phyloP scores from a whole-genome alignment of 23 tunicate genomes.

The Trididemnum nubilum region DNA sequence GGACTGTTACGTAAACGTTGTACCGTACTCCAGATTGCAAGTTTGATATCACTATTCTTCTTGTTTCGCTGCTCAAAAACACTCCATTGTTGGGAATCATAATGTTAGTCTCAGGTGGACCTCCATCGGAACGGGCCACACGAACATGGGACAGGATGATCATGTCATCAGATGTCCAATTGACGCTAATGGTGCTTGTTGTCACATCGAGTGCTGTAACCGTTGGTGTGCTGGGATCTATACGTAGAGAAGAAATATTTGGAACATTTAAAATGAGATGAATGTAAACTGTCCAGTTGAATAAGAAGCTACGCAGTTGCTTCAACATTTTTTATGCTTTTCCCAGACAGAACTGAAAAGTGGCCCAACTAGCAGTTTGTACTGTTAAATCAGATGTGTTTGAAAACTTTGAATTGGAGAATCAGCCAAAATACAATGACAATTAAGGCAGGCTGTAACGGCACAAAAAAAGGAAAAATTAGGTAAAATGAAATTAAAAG shows the following conservation, averaged over 20 bases:
- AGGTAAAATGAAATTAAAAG: too few species aligned
- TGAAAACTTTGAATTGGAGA: not conserved
- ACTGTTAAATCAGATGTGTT: not conserved
- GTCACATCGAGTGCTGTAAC: not conserved
- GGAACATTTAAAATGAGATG: not conserved
- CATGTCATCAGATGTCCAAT: not conserved
- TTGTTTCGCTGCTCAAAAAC: not conserved
- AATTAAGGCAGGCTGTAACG: too few species aligned
- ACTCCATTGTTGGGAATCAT: not conserved
- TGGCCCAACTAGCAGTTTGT: too few species aligned
- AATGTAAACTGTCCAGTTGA: too few species aligned
- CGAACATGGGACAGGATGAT: not conserved
- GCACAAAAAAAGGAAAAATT: too few species aligned
- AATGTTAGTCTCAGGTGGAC: not conserved
- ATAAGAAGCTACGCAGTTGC: too few species aligned
- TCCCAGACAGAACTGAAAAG: too few species aligned
- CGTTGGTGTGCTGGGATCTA: constrained; percentile 8
- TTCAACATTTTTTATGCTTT: too few species aligned
- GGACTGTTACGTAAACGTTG: not conserved
- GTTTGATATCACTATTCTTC: not conserved
- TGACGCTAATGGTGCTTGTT: not conserved
- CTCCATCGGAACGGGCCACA: constrained; percentile 3
- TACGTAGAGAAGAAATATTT: not conserved
- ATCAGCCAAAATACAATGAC: too few species aligned
- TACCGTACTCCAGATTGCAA: not conserved